These are phyloP conservation scores for Dreissena polymorpha DNA, from an alignment of 1,140 invertebrate genomes.

Conservation along the genomic window DNA sequence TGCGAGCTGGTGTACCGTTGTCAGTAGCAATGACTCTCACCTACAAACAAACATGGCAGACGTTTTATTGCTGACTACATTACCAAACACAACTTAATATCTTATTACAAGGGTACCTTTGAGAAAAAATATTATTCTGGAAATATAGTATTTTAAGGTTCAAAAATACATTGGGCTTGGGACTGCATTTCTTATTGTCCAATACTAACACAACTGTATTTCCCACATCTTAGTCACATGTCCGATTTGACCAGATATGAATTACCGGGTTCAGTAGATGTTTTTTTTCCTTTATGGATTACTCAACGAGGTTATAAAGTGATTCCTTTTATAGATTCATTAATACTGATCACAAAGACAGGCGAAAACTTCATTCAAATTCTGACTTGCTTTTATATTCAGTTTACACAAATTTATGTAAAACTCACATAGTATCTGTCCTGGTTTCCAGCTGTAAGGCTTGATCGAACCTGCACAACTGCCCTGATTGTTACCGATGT, in stretches of 20 bases:
- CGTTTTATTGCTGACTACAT: background rate
- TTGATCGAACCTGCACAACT: background rate
- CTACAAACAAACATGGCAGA: slow-evolving; percentile 43
- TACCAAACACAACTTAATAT: too few species aligned
- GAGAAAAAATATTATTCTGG: too few species aligned
- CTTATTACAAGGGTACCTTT: too few species aligned
- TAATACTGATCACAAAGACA: background rate
- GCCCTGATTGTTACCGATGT: slow-evolving; percentile 89
- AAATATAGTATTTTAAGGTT: too few species aligned
- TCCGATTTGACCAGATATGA: too few species aligned
- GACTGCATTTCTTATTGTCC: background rate
- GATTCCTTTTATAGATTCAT: too few species aligned
- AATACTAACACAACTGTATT: too few species aligned
- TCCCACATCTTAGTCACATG: too few species aligned
- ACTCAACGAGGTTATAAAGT: too few species aligned
- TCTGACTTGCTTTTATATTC: background rate
- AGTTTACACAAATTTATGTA: too few species aligned
- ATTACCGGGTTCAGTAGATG: too few species aligned
- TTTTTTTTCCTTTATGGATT: background rate
- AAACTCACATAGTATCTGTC: slow-evolving; percentile 49
- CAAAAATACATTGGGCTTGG: too few species aligned
- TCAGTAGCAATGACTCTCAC: slow-evolving; percentile 63
- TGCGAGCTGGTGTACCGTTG: slow-evolving; percentile 55
- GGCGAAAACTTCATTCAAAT: background rate
- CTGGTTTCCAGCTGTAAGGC: slow-evolving; percentile 22